Base-by-base conservation (phyloP, 2,888 invertebrate genomes). In the Lasioglossum figueresi region DNA sequence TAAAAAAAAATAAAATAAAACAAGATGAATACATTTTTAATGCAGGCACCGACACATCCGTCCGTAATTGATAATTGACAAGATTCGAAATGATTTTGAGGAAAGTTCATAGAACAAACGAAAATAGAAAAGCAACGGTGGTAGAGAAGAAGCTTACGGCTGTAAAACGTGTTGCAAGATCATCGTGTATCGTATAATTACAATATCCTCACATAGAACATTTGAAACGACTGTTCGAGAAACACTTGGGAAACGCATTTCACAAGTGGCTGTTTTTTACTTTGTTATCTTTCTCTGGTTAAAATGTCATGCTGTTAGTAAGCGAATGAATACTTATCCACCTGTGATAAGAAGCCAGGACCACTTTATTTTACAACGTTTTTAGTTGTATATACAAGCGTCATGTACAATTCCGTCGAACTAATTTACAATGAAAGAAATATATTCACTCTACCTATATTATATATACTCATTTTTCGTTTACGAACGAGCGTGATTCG, bases 221-320 rank as follows among this genome's bases (percentile, higher is more conserved):
- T 23, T 31, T 40, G 34, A 14, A 59, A 76, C 45, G 40, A 59
- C n/a, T 63, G 52, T 5, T 45, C 34, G 37, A 6, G 34, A 19
- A 56, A 75, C 45, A 56, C 40, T 52, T 14, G 73, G 40, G 56
- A 63, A 79, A 84, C 81, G 45, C 56, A 73, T 56, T 37, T 76
- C 48, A 31, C 40, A 19, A 31, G 68, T 19, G 71, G 1, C 56
- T 70, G 77, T 81, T 84, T 12, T 12, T 73, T 70, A 40, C 40
- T 37, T 40, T 14, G 23, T 40, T 40, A n/a, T 4, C 37, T 40
- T 40, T 12, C 40, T 14, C 66, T 74, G 63, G 75, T 79, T 71
- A 84, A 90, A 94, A 94, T 94, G 94, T 93, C 95, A 94, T 95
- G 94, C 95, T 94, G 94, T 94, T 94, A 94, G 93, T 92, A 92